Percentiles rank a stretch among this genome's conserved stretches.
Conservation (phyloP, 2,888 invertebrate genomes). For the Dicyrtoma fusca region DNA sequence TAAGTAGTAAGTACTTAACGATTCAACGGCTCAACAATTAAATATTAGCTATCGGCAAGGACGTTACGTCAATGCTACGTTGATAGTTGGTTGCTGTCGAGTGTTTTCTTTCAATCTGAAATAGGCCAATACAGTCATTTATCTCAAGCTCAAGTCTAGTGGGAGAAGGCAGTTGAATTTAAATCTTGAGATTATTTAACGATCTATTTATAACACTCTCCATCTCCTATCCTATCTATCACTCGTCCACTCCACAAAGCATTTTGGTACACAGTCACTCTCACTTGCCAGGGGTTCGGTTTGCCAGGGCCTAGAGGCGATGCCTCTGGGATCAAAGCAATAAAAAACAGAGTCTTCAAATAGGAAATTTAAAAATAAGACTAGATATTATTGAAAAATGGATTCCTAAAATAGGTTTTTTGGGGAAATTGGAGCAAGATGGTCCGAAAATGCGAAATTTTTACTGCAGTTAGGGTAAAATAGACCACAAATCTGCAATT, state of each 20-base stretch:
- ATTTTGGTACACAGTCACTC: background rate
- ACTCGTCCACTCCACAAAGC: background rate
- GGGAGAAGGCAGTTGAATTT: background rate
- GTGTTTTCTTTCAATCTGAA: slow-evolving; percentile 3
- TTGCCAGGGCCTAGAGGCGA: too few species aligned
- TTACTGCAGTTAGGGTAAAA: too few species aligned
- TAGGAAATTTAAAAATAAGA: too few species aligned
- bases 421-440: too few species aligned
- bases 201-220: slow-evolving; percentile 5
- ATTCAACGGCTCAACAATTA: background rate
- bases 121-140: slow-evolving; percentile 6
- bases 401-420: too few species aligned
- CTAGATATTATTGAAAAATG: too few species aligned
- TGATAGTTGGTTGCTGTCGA: background rate
- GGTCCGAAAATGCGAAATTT: too few species aligned
- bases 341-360: too few species aligned
- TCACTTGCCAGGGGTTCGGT: background rate
- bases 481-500: too few species aligned
- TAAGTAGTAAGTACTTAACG: too few species aligned
- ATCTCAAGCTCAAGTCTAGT: background rate
- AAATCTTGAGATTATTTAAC: background rate
- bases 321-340: too few species aligned
- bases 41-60: slow-evolving; percentile 6
- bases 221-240: background rate
- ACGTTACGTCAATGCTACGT: background rate